These are phyloP conservation scores for Aplodontia rufa DNA, from an alignment of 2,113 vertebrate genomes.

Conservation along the genomic window DNA sequence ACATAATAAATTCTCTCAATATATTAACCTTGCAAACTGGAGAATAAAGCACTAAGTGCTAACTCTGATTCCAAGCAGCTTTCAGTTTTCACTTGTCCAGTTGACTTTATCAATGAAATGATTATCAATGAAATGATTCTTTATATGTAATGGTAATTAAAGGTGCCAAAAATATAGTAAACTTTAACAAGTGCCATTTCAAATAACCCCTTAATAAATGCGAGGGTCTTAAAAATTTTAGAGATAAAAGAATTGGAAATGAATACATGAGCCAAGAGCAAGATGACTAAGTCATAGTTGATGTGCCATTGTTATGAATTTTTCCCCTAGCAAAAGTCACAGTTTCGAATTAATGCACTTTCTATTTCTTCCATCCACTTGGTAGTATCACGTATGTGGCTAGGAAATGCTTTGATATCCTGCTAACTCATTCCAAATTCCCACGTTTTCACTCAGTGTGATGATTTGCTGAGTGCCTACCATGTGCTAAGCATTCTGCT, in stretches of 20 bases:
- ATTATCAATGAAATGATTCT: background rate
- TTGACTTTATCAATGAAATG: background rate
- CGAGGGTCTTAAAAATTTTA: background rate
- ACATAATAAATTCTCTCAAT: background rate
- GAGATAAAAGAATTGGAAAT: background rate
- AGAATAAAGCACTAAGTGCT: background rate
- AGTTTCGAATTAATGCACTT: background rate
- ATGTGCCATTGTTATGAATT: background rate
- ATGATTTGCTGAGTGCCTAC: background rate
- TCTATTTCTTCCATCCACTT: background rate
- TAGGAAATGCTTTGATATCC: background rate
- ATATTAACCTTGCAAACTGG: background rate
- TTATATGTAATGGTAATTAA: background rate
- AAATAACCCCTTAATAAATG: background rate
- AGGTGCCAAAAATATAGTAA: background rate
- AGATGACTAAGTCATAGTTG: background rate
- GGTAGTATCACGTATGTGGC: background rate
- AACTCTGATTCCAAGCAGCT: background rate
- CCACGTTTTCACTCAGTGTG: background rate
- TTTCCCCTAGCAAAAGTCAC: background rate
- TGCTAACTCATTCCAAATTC: background rate
- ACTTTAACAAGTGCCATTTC: background rate
- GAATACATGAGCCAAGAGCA: background rate
- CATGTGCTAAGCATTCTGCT: background rate
- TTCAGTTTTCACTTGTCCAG: background rate